Evolutionary conservation across 1,140 invertebrate genomes (phyloP), one percentile per base, ranked within the genome.

Genomic region (Rhizoglyphus robini): DNA sequence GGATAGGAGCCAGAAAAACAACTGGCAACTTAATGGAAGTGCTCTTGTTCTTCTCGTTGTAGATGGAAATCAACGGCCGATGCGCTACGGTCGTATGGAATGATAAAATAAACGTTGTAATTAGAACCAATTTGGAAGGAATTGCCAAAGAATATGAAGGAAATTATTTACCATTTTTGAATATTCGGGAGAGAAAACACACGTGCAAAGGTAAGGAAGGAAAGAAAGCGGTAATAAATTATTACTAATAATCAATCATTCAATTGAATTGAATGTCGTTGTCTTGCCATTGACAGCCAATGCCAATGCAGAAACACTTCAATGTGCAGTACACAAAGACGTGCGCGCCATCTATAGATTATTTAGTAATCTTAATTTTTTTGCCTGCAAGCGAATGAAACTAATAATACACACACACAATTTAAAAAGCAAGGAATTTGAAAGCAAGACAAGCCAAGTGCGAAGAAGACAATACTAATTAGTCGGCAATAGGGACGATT

Each of bases 1-100:
- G 82, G 75, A 99, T 97, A 41, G 95, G 95, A 5, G 94, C 93
- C 76, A 88, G 90, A 81, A 98, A 99, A 2, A 99, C 88, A 36
- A 89, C 86, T 4, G 96, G 96, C 49, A 99, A 80, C 30, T 85
- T 82, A 69, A 97, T 78, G 54, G 84, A 83, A 30, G 82, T 84
- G 68, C 83, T 75, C 72, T 91, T 90, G 80, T 88, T 92, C 79
- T 96, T 96, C 72, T 97, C 94, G 78, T 82, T 86, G 74, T 96
- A 96, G 13, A 99, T 88, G 75, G 86, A 89, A 74, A 98, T 85
- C 63, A 97, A 78, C 38, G 95, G 95, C 76, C 95, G 63, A 47
- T 68, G 59, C 2, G 67, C 58, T 65, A 36, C 58, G 15, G 38
- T 48, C 13, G 65, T 29, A 57, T 66, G 25, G 15, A 51, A 51